These are phyloP conservation scores for Hylaeus volcanicus DNA, from an alignment of 1,140 invertebrate genomes.

Conservation along the genomic window DNA sequence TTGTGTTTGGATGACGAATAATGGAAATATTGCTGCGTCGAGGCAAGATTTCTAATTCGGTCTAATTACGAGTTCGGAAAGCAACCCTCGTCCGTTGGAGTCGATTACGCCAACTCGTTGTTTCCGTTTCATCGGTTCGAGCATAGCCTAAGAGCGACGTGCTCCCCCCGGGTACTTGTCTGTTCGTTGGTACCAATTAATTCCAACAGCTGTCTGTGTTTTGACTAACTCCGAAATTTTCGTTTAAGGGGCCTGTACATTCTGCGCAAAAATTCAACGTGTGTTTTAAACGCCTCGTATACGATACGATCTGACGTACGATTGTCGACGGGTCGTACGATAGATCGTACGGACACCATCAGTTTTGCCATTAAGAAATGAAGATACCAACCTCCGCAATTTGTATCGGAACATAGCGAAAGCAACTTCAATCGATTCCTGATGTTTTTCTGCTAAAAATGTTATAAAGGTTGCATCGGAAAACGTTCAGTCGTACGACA, in stretches of 20 bases:
- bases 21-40: not conserved
- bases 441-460: too few relatives aligned
- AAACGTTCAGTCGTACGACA: too few relatives aligned
- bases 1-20: not conserved
- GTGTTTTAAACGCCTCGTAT: too few relatives aligned
- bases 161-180: constrained; percentile 33
- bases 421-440: too few relatives aligned
- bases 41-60: not conserved
- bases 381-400: too few relatives aligned
- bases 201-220: constrained; percentile 38
- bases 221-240: constrained; percentile 20
- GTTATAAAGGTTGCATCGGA: too few relatives aligned
- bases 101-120: constrained; percentile 3
- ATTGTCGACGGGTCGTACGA: too few relatives aligned
- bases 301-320: too few relatives aligned
- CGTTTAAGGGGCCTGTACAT: not conserved
- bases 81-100: not conserved
- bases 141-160: constrained; percentile 19
- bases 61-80: constrained; percentile 10
- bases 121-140: constrained; percentile 38
- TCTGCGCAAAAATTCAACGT: not conserved
- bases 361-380: too few relatives aligned
- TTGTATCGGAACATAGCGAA: too few relatives aligned
- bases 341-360: too few relatives aligned
- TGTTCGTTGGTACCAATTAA: constrained; percentile 44